These are phyloP conservation scores for Mus minutoides DNA, from an alignment of 2,797 vertebrate species.

Conservation along the genomic window DNA sequence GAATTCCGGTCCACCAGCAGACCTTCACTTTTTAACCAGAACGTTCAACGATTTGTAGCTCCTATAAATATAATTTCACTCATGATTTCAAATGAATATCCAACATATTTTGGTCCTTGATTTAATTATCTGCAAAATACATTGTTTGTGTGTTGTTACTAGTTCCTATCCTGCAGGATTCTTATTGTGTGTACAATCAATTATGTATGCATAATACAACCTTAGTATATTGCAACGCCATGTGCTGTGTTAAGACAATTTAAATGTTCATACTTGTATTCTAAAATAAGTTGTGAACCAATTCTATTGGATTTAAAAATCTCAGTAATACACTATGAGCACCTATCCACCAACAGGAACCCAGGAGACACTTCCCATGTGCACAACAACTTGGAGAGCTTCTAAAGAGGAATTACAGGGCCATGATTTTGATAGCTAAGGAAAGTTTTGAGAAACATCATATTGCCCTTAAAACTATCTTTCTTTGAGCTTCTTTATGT, in stretches of 20 bases:
- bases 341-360: background rate
- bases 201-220: background rate
- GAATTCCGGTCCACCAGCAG: slow-evolving; percentile 54
- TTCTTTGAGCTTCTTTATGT: slow-evolving; percentile 22
- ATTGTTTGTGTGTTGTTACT: slow-evolving; percentile 55
- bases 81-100: slow-evolving; percentile 44
- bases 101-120: background rate
- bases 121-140: slow-evolving; percentile 46
- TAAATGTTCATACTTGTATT: slow-evolving; percentile 46
- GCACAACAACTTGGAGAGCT: slow-evolving; percentile 8
- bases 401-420: background rate
- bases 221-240: slow-evolving; percentile 35
- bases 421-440: slow-evolving; percentile 45
- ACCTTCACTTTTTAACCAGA: slow-evolving; percentile 1
- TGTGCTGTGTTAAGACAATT: slow-evolving; percentile 26
- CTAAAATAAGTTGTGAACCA: slow-evolving; percentile 68
- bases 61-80: slow-evolving; percentile 58
- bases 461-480: slow-evolving; percentile 24
- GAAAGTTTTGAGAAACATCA: slow-evolving; percentile 19
- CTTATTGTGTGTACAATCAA: background rate
- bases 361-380: slow-evolving; percentile 14
- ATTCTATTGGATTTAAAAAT: slow-evolving; percentile 48
- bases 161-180: slow-evolving; percentile 61
- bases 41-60: slow-evolving; percentile 26
- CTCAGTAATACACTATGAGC: background rate